Conservation (phyloP, 1,140 invertebrate genomes). For the Cydia fagiglandana region DNA sequence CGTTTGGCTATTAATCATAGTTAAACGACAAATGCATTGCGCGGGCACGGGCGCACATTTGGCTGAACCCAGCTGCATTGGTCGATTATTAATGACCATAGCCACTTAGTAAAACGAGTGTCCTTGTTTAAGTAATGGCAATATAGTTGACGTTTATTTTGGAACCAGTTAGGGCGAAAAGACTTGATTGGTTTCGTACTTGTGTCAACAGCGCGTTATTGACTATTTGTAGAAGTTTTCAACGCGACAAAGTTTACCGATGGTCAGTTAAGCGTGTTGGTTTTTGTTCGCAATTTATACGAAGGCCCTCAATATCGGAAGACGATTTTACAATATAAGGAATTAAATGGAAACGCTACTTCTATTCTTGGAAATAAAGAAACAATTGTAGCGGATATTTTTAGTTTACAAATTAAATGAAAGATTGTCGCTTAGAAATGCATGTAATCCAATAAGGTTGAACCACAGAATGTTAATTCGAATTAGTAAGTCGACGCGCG, state of each 20-base stretch:
- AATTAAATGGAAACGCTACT: too few species aligned
- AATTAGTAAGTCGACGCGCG: conserved; percentile 25
- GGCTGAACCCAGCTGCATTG: conserved; percentile 3
- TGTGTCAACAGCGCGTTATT: not conserved
- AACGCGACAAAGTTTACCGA: not conserved
- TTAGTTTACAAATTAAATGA: not conserved
- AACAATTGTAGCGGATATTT: too few species aligned
- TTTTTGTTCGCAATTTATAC: not conserved
- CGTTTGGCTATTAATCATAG: conserved; percentile 4
- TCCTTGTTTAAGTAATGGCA: not conserved
- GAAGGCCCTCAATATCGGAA: not conserved
- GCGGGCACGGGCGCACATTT: conserved; percentile 13
- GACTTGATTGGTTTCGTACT: not conserved
- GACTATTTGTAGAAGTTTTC: not conserved
- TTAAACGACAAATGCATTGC: conserved; percentile 14
- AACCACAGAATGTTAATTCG: conserved; percentile 25
- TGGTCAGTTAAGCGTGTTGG: not conserved
- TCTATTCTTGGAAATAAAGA: too few species aligned
- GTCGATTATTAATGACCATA: not conserved
- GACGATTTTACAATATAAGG: too few species aligned
- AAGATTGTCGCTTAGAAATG: not conserved
- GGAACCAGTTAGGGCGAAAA: not conserved
- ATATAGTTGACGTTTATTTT: conserved; percentile 2
- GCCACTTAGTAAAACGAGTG: conserved; percentile 6
- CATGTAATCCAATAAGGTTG: not conserved